phyloP scores from a whole-genome alignment of 2,888 invertebrate genomes.

The Carpatolechia fugitivella region DNA sequence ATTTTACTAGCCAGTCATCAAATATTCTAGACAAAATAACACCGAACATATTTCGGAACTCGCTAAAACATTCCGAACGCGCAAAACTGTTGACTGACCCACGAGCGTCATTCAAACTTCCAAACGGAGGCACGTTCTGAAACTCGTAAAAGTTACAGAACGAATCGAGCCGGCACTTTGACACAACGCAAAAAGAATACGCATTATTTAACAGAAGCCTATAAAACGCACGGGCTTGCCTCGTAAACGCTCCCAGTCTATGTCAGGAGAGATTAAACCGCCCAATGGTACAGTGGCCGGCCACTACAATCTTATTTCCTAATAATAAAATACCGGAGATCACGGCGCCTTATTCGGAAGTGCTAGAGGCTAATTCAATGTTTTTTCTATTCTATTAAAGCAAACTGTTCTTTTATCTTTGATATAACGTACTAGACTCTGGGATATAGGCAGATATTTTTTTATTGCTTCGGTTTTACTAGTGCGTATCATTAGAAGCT shows the following conservation, averaged over 20 bases:
- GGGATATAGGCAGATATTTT: too few species aligned
- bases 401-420: neutral
- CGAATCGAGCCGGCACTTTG: constrained; percentile 49
- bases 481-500: too few species aligned
- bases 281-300: neutral
- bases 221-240: constrained; percentile 49
- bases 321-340: constrained; percentile 9
- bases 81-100: neutral
- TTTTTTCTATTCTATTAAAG: neutral
- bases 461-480: too few species aligned
- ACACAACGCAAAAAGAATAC: constrained; percentile 52
- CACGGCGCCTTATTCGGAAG: neutral
- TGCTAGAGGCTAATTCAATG: neutral
- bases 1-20: neutral
- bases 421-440: too few species aligned
- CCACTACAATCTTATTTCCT: constrained; percentile 3
- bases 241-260: constrained; percentile 50
- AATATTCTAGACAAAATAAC: neutral
- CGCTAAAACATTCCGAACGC: neutral
- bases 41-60: neutral
- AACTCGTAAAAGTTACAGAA: constrained; percentile 53
- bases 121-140: constrained; percentile 54
- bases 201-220: constrained; percentile 61
- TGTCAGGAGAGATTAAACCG: constrained; percentile 38
- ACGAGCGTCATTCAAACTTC: constrained; percentile 13